Evolutionary conservation across 2,113 vertebrate genomes (phyloP).

Genomic region (Notarius lentiginosus): DNA sequence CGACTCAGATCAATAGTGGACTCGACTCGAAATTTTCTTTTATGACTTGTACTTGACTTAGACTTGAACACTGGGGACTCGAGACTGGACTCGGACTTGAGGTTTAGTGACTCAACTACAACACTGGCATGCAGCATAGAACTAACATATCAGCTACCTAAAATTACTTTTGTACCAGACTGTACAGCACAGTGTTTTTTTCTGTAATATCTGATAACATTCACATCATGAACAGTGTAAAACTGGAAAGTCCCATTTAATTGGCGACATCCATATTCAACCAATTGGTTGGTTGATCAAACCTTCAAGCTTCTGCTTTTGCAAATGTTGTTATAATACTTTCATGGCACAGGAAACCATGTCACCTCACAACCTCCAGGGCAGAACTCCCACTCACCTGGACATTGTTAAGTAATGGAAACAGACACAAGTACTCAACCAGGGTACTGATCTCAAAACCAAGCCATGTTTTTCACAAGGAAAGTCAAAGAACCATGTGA

Average conservation of each 20-base stretch:
- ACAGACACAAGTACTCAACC: background rate
- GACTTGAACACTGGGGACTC: no score
- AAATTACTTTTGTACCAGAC: background rate
- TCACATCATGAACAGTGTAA: background rate
- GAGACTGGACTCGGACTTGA: no score
- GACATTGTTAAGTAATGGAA: background rate
- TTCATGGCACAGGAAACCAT: background rate
- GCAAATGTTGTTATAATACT: background rate
- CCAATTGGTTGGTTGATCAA: background rate
- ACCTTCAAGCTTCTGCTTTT: background rate
- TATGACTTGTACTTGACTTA: no score
- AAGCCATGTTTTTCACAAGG: background rate
- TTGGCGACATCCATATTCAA: background rate
- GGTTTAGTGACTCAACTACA: no score
- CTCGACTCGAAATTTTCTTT: no score
- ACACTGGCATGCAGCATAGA: no score
- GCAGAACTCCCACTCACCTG: background rate
- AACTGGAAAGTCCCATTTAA: background rate
- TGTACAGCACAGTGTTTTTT: background rate
- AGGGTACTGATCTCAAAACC: background rate
- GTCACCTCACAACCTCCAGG: background rate
- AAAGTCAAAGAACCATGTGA: background rate
- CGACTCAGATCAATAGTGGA: no score
- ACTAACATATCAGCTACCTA: background rate
- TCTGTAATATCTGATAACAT: background rate